A percentile compares a stretch with the other conserved stretches of the same genome.
Conservation (phyloP, 1,140 invertebrate genomes). For the Philopotamus ludificatus region DNA sequence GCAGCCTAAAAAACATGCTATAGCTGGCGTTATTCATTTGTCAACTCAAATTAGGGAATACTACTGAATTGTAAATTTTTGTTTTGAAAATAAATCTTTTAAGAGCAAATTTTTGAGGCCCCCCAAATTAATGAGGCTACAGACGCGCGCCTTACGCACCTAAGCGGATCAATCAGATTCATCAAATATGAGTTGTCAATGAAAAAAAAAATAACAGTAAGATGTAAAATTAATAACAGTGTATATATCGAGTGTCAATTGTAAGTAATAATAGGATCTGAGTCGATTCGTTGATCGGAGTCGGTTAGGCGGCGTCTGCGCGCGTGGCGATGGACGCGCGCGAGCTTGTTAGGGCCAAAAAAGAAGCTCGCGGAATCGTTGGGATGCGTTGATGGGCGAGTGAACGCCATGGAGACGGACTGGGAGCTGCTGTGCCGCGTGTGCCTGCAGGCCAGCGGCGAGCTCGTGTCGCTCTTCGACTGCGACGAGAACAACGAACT, state of each 20-base stretch:
- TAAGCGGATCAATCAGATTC: no score
- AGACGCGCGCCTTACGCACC: no score
- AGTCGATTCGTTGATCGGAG: neutral
- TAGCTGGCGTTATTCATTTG: no score
- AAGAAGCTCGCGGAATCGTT: neutral
- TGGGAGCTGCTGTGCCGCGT: slow-evolving; percentile 60
- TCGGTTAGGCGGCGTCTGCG: neutral
- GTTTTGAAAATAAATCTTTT: no score
- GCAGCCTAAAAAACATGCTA: no score
- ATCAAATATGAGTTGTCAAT: no score
- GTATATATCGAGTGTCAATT: neutral
- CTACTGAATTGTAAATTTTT: no score
- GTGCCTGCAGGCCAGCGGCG: slow-evolving; percentile 56
- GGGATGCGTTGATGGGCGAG: neutral
- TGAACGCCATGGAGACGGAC: neutral
- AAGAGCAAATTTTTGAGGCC: no score
- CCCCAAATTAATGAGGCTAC: no score
- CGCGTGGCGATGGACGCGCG: neutral
- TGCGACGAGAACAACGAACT: slow-evolving; percentile 58
- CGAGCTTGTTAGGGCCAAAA: neutral
- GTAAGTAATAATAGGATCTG: neutral
- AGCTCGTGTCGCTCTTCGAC: slow-evolving; percentile 58
- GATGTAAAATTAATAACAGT: neutral
- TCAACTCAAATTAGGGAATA: no score
- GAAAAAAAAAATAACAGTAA: no score